These are phyloP conservation scores for Villa cingulata DNA, from an alignment of 2,888 invertebrate species.

Conservation along the genomic window DNA sequence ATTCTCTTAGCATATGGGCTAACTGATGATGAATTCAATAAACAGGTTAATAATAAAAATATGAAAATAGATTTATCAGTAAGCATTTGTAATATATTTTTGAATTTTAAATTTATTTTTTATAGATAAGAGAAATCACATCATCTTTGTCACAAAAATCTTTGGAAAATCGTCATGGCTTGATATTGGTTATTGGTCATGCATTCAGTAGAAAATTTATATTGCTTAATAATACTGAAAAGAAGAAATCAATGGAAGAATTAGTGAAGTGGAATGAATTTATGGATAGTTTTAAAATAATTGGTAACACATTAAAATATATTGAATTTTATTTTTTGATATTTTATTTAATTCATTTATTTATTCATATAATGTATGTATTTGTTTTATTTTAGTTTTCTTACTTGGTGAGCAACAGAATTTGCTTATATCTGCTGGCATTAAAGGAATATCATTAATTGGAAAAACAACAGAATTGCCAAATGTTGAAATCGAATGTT, in stretches of 20 bases:
- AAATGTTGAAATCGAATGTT: conserved; percentile 27
- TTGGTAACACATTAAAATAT: conserved; percentile 37
- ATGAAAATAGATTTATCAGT: conserved; percentile 16
- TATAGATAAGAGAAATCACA: conserved; percentile 24
- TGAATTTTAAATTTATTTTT: not conserved
- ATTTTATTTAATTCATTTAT: not conserved
- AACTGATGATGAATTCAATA: conserved; percentile 39
- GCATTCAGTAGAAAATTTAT: conserved; percentile 46
- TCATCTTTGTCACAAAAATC: conserved; percentile 29
- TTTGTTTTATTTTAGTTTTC: conserved; percentile 39
- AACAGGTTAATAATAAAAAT: too few species aligned
- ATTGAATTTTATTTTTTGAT: not conserved
- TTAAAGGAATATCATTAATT: conserved; percentile 56
- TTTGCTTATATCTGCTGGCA: conserved; percentile 52
- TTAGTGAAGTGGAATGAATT: conserved; percentile 44
- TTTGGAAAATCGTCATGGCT: conserved; percentile 57
- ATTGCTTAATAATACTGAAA: conserved; percentile 14
- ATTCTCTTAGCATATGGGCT: conserved; percentile 50
- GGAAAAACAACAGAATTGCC: conserved; percentile 57
- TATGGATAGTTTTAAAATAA: conserved; percentile 41
- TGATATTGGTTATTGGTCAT: conserved; percentile 55
- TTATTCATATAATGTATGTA: too few species aligned
- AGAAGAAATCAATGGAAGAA: conserved; percentile 31
- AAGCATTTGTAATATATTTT: not conserved
- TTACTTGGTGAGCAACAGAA: conserved; percentile 49